These are phyloP conservation scores for Hippocampus barbouri DNA, from an alignment of 2,113 vertebrate species.

Conservation along the genomic window DNA sequence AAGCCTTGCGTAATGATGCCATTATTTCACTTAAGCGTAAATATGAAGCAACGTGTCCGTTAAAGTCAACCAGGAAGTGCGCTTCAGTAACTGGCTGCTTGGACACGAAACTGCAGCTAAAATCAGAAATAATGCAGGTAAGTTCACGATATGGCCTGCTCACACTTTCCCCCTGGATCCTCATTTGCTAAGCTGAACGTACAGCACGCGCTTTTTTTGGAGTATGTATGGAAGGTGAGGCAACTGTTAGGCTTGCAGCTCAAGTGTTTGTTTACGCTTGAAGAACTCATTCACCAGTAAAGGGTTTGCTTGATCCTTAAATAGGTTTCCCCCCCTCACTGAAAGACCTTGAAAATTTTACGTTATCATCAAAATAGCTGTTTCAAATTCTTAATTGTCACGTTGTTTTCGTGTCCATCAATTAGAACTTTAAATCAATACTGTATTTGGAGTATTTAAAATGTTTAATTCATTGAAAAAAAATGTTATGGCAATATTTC, in stretches of 20 bases:
- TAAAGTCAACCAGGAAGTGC: slow-evolving; percentile 49
- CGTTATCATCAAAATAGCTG: not conserved
- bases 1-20: not conserved
- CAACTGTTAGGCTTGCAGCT: not conserved
- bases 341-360: not conserved
- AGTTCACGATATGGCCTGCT: not conserved
- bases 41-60: not conserved
- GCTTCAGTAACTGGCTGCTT: slow-evolving; percentile 5
- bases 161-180: not conserved
- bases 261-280: not conserved
- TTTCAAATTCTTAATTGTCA: not conserved
- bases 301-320: not conserved
- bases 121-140: slow-evolving; percentile 51
- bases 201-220: not conserved
- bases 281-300: not conserved
- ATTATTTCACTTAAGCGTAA: not conserved
- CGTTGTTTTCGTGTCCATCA: not conserved
- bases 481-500: too few species aligned
- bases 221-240: not conserved
- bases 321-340: not conserved
- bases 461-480: not conserved
- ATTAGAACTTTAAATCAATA: not conserved
- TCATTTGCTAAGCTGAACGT: not conserved
- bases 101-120: slow-evolving; percentile 5
- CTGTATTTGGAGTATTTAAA: not conserved